These are phyloP conservation scores for Siderastrea siderea DNA, from an alignment of 92 coral and sea anemone genomes.

Conservation along the genomic window DNA sequence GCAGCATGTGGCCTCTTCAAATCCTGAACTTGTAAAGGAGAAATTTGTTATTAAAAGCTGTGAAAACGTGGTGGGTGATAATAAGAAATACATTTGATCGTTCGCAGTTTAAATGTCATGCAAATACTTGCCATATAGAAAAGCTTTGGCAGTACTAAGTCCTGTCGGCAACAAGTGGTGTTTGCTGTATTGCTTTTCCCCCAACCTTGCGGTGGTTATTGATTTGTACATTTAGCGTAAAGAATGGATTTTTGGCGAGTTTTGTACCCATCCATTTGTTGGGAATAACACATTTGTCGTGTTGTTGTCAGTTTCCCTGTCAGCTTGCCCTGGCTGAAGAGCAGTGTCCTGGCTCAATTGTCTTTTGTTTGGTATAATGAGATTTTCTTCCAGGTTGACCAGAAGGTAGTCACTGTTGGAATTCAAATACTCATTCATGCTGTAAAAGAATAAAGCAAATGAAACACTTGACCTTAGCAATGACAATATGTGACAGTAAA, in stretches of 20 bases:
- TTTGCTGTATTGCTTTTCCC: conserved; percentile 13
- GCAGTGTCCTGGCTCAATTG: not conserved
- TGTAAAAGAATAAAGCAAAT: conserved; percentile 2
- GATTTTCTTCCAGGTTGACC: not conserved
- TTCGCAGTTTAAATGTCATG: conserved; percentile 39
- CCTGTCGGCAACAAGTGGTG: conserved; percentile 68
- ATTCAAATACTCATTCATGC: not conserved
- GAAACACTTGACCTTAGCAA: not conserved
- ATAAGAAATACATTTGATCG: conserved; percentile 58
- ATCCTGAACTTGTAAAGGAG: too few species aligned
- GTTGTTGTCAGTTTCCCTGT: not conserved
- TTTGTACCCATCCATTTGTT: conserved; percentile 46
- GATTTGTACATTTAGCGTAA: conserved; percentile 46
- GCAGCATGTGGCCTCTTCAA: too few species aligned
- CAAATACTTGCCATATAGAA: conserved; percentile 64
- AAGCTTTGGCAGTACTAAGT: conserved; percentile 61
- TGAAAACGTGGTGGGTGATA: conserved; percentile 59
- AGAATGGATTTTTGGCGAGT: conserved; percentile 41
- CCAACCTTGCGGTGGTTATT: conserved; percentile 52
- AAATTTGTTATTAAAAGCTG: conserved; percentile 42
- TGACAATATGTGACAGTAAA: not conserved
- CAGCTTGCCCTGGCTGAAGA: not conserved
- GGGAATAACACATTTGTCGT: conserved; percentile 32
- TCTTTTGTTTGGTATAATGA: not conserved
- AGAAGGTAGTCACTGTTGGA: not conserved